Percentiles rank a stretch among this genome's conserved stretches.
Conservation (phyloP, 2,113 vertebrate species). For the Athene cunicularia region DNA sequence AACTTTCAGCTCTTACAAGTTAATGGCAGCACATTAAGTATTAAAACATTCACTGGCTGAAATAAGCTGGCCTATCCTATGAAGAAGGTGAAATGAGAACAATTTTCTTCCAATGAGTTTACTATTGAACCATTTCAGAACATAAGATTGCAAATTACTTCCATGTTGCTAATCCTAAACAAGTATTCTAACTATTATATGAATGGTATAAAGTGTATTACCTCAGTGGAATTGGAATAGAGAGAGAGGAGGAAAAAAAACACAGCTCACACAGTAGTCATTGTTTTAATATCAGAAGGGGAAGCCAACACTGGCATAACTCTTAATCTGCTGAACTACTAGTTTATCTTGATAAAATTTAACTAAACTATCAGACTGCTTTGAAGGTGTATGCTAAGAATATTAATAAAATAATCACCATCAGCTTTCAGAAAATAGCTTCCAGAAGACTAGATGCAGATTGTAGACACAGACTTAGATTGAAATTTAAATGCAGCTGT, state of each 20-base stretch:
- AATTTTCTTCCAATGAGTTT: neutral
- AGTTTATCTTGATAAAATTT: neutral
- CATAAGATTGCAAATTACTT: slow-evolving; percentile 13
- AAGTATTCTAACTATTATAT: neutral
- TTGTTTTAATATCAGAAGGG: neutral
- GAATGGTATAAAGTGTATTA: neutral
- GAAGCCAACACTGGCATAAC: neutral
- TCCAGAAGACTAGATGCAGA: neutral
- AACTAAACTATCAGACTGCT: neutral
- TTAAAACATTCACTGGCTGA: neutral
- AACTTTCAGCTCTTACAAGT: neutral
- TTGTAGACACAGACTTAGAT: neutral
- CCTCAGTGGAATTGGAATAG: neutral
- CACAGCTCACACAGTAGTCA: neutral
- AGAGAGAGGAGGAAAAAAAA: neutral
- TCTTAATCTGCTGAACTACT: neutral
- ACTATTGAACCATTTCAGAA: neutral
- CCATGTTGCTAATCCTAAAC: neutral
- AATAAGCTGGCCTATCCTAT: neutral
- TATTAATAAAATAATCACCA: neutral
- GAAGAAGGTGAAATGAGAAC: neutral
- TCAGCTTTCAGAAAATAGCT: neutral
- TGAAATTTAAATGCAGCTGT: neutral
- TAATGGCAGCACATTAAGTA: neutral
- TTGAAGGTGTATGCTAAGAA: neutral